Conservation (phyloP, 2,888 invertebrate genomes). For the Papilio elwesi region DNA sequence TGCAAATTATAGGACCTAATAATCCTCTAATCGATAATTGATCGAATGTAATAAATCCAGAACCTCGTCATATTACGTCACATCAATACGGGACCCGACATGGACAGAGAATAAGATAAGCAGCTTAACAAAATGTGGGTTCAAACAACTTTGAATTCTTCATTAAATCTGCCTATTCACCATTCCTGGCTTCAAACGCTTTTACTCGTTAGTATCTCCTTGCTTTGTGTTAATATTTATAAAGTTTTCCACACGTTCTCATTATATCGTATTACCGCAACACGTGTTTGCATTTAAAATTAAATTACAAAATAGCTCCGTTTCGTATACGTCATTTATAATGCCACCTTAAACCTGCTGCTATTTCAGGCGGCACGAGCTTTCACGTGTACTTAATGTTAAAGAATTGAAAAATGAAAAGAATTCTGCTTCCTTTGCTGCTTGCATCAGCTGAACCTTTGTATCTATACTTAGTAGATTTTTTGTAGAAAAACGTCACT, state of each 20-base stretch:
- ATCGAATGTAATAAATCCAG: too few relatives aligned
- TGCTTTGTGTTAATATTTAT: neutral
- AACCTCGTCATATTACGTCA: too few relatives aligned
- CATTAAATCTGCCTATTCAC: neutral
- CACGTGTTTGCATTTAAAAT: slow-evolving; percentile 18
- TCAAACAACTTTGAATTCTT: slow-evolving; percentile 4
- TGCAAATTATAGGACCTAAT: too few relatives aligned
- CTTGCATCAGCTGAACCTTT: neutral
- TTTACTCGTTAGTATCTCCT: neutral
- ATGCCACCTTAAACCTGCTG: neutral
- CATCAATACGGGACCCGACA: neutral
- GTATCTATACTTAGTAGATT: neutral
- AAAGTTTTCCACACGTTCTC: slow-evolving; percentile 7
- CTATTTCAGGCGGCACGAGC: neutral
- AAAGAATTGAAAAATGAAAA: too few relatives aligned
- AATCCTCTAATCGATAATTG: too few relatives aligned
- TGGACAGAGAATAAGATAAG: neutral
- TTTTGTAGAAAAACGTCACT: too few relatives aligned
- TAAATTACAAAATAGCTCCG: slow-evolving; percentile 40
- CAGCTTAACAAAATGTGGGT: neutral
- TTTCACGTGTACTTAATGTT: neutral
- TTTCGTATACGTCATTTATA: slow-evolving; percentile 2
- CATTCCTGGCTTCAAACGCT: neutral
- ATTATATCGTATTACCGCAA: neutral
- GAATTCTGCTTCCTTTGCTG: neutral